These are phyloP conservation scores for Drosophila bocki DNA, from an alignment of 1,140 invertebrate species.

Conservation along the genomic window DNA sequence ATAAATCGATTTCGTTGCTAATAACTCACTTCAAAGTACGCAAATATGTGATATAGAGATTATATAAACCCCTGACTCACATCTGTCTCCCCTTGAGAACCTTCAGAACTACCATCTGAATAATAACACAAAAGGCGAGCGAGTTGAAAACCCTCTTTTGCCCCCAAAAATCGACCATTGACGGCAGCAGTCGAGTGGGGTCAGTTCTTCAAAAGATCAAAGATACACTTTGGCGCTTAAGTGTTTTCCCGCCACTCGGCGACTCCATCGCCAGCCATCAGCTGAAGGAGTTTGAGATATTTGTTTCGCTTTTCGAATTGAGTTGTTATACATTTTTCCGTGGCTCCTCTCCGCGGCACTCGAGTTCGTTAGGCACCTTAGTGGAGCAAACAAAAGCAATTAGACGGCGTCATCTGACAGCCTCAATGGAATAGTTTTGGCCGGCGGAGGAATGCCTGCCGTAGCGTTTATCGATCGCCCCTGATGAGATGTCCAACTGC, in stretches of 20 bases:
- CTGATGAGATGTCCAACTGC: slow-evolving; percentile 64
- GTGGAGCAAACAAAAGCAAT: slow-evolving; percentile 82
- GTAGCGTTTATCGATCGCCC: slow-evolving; percentile 66
- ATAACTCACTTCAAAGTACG: slow-evolving; percentile 6
- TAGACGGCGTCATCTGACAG: slow-evolving; percentile 78
- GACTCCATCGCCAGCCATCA: slow-evolving; percentile 28
- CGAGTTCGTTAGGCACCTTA: slow-evolving; percentile 77
- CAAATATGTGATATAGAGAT: slow-evolving; percentile 2
- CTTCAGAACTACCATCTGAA: slow-evolving; percentile 16
- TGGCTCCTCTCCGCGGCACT: slow-evolving; percentile 32
- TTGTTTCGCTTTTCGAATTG: slow-evolving; percentile 65
- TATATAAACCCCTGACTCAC: slow-evolving; percentile 9
- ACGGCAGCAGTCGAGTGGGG: slow-evolving; percentile 73
- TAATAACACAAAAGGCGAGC: background rate
- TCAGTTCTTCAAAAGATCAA: slow-evolving; percentile 74
- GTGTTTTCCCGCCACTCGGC: slow-evolving; percentile 58
- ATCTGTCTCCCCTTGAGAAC: background rate
- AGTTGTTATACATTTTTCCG: slow-evolving; percentile 73
- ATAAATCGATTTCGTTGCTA: slow-evolving; percentile 1
- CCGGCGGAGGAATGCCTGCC: slow-evolving; percentile 48
- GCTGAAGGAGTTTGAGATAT: slow-evolving; percentile 48
- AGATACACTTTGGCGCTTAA: slow-evolving; percentile 80
- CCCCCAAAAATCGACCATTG: slow-evolving; percentile 44
- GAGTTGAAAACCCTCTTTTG: slow-evolving; percentile 25
- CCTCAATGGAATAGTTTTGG: slow-evolving; percentile 71